phyloP scores from a whole-genome alignment of 2,888 invertebrate species.

The Pseudococcus jackbeardsleyi region DNA sequence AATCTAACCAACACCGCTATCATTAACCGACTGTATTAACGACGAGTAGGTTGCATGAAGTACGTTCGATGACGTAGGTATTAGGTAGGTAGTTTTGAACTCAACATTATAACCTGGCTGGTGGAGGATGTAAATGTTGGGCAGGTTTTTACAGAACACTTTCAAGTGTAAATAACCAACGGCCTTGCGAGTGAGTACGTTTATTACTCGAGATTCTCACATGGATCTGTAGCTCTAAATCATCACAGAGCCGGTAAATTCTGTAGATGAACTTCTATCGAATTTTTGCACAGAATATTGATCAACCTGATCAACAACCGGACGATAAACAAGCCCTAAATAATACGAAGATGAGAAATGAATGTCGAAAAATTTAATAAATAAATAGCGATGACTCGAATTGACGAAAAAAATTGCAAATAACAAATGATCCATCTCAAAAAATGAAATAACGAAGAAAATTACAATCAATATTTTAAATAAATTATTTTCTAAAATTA shows the following conservation, averaged over 20 bases:
- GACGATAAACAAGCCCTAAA: neutral
- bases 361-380: neutral
- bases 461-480: neutral
- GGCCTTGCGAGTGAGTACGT: constrained; percentile 54
- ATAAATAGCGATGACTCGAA: neutral
- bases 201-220: constrained; percentile 41
- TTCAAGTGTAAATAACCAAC: constrained; percentile 32
- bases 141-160: constrained; percentile 40
- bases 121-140: neutral
- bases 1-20: constrained; percentile 29
- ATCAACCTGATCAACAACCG: neutral
- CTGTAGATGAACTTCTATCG: neutral
- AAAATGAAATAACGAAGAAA: neutral
- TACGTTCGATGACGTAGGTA: neutral
- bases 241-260: neutral
- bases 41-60: constrained; percentile 31
- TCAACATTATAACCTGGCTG: constrained; percentile 14
- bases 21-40: constrained; percentile 45
- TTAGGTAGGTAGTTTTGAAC: constrained; percentile 31
- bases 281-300: neutral
- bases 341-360: neutral
- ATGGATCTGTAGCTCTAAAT: neutral
- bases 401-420: neutral
- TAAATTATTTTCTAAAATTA: neutral
- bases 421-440: neutral